phyloP scores from a whole-genome alignment of 2,113 vertebrate species.

The Heloderma charlesbogerti region DNA sequence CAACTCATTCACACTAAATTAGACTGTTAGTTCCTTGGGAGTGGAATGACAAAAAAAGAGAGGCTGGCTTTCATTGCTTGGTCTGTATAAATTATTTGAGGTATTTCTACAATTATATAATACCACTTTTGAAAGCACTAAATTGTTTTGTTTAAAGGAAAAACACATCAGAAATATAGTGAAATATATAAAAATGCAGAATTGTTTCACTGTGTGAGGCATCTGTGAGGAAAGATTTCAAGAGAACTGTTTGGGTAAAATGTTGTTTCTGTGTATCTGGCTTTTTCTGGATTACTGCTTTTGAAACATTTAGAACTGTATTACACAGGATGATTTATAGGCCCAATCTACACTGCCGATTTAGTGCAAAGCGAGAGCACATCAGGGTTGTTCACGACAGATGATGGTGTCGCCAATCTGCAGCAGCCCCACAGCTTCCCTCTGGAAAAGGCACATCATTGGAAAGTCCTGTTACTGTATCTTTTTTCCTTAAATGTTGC shows the following conservation, averaged over 20 bases:
- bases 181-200: neutral
- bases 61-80: constrained; percentile 62
- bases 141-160: constrained; percentile 49
- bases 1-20: constrained; percentile 67
- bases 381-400: too few species aligned
- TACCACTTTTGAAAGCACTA: constrained; percentile 58
- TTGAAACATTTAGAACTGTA: neutral
- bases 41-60: constrained; percentile 56
- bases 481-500: too few species aligned
- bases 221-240: neutral
- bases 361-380: too few species aligned
- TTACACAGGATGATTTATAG: too few species aligned
- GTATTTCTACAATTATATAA: constrained; percentile 72
- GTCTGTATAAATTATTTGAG: constrained; percentile 66
- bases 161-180: neutral
- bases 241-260: neutral
- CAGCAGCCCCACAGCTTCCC: too few species aligned
- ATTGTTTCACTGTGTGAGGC: neutral
- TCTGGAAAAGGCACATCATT: too few species aligned
- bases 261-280: neutral
- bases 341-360: too few species aligned
- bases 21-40: constrained; percentile 53
- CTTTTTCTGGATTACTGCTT: neutral
- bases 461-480: too few species aligned
- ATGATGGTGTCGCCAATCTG: too few species aligned